Base-by-base conservation (phyloP, 2,797 vertebrate genomes). In the Catharus ustulatus region DNA sequence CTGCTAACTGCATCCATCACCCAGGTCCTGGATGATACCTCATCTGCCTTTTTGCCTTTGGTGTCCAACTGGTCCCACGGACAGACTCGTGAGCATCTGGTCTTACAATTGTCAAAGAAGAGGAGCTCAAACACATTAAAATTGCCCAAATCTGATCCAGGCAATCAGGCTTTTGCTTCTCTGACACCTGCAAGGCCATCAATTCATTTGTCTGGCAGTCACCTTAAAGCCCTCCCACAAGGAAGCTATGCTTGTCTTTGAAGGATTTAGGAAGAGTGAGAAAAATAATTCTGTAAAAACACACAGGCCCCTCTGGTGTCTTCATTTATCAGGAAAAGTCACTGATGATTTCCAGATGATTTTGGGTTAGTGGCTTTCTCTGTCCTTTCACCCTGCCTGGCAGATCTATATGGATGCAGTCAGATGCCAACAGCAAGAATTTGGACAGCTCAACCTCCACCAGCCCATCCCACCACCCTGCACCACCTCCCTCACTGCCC, bases 21-120 rank as follows among this genome's bases (percentile, higher is more conserved):
- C 43, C 59, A 13, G 23, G 5, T 10, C 42, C n/a, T 58, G 42
- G 66, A 9, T 57, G 42, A 24, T 2, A 0, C 27, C 40, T 59
- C 1, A 0, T 21, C 15, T 0, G 0, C 29, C 27, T 59, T 79
- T 58, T 40, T 29, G 18, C 13, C 49, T 78, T 29, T 1, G 5
- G 29, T 59, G 16, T 30, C 74, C 67, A 46, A 0, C 26, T 27
- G 34, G 9, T 40, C 49, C 55, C 54, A 20, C 4, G 4, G 27
- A 61, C n/a, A 73, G 20, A 19, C 38, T 11, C 3, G 5, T 36
- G 40, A 40, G 40, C 7, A 43, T 46, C 42, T 62, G 32, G 38
- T 46, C 17, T 52, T 48, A n/a, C 20, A 45, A 21, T 5, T 45
- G 19, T n/a, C 13, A 40, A 62, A 23, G 0, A 1, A 78, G 13